These are phyloP conservation scores for Ferrisia virgata DNA, from an alignment of 2,888 invertebrate species.

Conservation along the genomic window DNA sequence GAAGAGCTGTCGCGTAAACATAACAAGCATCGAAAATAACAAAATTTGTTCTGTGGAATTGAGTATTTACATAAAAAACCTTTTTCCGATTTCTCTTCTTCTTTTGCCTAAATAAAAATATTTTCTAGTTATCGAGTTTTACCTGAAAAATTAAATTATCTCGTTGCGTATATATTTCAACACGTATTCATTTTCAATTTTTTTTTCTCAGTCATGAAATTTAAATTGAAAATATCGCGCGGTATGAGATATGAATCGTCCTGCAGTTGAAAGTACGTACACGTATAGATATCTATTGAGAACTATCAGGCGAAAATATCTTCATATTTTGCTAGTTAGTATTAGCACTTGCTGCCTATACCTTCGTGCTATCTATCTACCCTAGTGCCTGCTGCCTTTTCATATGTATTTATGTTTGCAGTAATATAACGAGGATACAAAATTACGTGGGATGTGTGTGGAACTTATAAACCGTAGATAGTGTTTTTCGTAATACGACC, in stretches of 20 bases:
- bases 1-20: slow-evolving; percentile 1
- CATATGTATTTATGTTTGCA: neutral
- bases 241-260: neutral
- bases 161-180: neutral
- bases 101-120: neutral
- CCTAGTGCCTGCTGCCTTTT: no score
- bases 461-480: neutral
- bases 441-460: neutral
- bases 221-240: neutral
- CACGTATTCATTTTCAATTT: neutral
- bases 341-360: neutral
- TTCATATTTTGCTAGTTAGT: neutral
- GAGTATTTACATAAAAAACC: slow-evolving; percentile 25
- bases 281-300: slow-evolving; percentile 8
- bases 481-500: neutral
- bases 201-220: neutral
- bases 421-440: neutral
- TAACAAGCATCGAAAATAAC: slow-evolving; percentile 20
- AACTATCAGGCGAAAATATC: neutral
- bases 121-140: neutral
- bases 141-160: slow-evolving; percentile 16
- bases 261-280: neutral
- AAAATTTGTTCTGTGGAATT: slow-evolving; percentile 13
- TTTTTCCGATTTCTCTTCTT: neutral
- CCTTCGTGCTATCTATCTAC: no score